A percentile compares a stretch with the other conserved stretches of the same genome.
Evolutionary conservation across 2,888 invertebrate genomes (phyloP).

Genomic region (Gonocerus acuteangulatus): DNA sequence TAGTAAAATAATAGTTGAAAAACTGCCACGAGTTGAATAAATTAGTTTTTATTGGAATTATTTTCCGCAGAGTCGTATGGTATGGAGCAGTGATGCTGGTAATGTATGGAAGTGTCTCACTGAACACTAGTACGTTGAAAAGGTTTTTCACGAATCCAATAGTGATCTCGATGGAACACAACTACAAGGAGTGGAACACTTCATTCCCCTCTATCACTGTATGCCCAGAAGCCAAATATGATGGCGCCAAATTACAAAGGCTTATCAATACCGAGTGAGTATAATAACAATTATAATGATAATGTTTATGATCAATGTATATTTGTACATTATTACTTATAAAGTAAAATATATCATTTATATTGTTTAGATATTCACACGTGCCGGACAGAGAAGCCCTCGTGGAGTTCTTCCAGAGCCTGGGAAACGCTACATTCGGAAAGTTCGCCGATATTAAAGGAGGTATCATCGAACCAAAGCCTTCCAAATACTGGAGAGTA

Average conservation of each 20-base stretch:
- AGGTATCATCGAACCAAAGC: background rate
- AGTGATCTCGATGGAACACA: slow-evolving; percentile 40
- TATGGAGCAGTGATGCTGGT: slow-evolving; percentile 5
- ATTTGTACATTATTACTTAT: no score
- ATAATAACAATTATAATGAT: no score
- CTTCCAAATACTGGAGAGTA: slow-evolving; percentile 25
- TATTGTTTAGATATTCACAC: no score
- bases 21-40: no score
- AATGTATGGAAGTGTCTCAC: slow-evolving; percentile 28
- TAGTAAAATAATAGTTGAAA: no score
- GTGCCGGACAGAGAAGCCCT: slow-evolving; percentile 2
- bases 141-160: slow-evolving; percentile 40
- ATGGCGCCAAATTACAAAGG: background rate
- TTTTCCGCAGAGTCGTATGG: no score
- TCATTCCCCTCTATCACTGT: slow-evolving; percentile 40
- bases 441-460: slow-evolving; percentile 7
- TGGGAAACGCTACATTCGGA: slow-evolving; percentile 19
- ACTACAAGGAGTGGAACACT: slow-evolving; percentile 40
- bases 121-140: slow-evolving; percentile 37
- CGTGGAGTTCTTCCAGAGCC: slow-evolving; percentile 12
- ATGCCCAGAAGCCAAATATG: slow-evolving; percentile 37
- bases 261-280: background rate
- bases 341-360: no score
- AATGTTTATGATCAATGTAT: no score
- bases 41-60: no score